A percentile compares a stretch with the other conserved stretches of the same genome.
Conservation (phyloP, 1,140 invertebrate species). For the Doryteuthis pealeii region DNA sequence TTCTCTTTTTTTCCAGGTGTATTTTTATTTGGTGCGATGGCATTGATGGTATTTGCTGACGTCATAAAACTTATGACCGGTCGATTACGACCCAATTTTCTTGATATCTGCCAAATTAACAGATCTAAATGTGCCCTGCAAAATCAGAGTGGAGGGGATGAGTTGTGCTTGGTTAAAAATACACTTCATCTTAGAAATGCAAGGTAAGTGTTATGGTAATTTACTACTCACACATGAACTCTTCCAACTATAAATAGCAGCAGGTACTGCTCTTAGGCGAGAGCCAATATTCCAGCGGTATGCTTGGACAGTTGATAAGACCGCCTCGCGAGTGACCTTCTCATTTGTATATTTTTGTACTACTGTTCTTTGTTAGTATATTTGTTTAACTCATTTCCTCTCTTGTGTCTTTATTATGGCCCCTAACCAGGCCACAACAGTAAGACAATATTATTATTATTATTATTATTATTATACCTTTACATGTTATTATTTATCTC, state of each 20-base stretch:
- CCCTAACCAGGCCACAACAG: too few relatives aligned
- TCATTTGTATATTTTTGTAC: too few relatives aligned
- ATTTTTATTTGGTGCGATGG: conserved; percentile 48
- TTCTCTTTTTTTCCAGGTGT: conserved; percentile 36
- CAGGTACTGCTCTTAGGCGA: too few relatives aligned
- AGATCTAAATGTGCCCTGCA: conserved; percentile 28
- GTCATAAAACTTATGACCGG: conserved; percentile 50
- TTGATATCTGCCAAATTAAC: conserved; percentile 46
- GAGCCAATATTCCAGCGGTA: too few relatives aligned
- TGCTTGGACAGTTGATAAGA: too few relatives aligned
- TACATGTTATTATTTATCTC: too few relatives aligned
- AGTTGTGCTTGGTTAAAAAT: conserved; percentile 38
- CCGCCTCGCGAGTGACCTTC: too few relatives aligned
- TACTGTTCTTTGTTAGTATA: too few relatives aligned
- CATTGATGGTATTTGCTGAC: conserved; percentile 52
- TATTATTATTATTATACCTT: not conserved
- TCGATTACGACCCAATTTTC: conserved; percentile 47
- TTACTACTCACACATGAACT: too few relatives aligned
- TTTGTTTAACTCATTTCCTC: too few relatives aligned
- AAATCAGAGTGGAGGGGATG: conserved; percentile 28
- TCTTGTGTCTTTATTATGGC: too few relatives aligned
- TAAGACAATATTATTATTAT: not conserved
- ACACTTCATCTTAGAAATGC: conserved; percentile 34
- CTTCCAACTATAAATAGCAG: too few relatives aligned
- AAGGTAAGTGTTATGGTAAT: conserved; percentile 38